Percentiles rank a stretch among this genome's conserved stretches.
Conservation (phyloP, 1,140 invertebrate species). For the Oedothorax gibbosus region DNA sequence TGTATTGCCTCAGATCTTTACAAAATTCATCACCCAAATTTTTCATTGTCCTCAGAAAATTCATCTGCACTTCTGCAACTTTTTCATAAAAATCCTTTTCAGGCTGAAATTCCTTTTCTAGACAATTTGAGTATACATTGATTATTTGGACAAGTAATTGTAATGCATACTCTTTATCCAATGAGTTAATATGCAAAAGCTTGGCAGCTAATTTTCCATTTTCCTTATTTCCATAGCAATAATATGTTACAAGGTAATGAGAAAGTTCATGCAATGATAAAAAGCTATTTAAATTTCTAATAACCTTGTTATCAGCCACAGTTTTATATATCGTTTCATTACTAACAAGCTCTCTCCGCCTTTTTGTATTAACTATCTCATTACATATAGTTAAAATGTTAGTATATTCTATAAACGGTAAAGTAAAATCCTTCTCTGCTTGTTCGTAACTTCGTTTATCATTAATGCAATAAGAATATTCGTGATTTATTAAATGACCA, state of each 20-base stretch:
- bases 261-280: neutral
- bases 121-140: neutral
- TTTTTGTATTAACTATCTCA: neutral
- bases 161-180: neutral
- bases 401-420: neutral
- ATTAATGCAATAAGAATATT: too few relatives aligned
- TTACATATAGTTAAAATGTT: neutral
- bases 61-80: neutral
- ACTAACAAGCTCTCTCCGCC: neutral
- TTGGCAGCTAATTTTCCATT: neutral
- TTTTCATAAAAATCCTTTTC: conserved; percentile 1
- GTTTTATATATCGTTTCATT: neutral
- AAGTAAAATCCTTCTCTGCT: too few relatives aligned
- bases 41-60: neutral
- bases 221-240: neutral
- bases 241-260: neutral
- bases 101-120: neutral
- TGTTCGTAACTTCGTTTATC: too few relatives aligned
- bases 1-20: neutral
- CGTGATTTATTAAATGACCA: too few relatives aligned
- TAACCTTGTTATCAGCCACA: neutral
- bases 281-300: neutral
- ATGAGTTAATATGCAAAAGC: neutral
- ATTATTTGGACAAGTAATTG: neutral
- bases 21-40: neutral